phyloP scores from a whole-genome alignment of 2,797 vertebrate genomes.

The Phrynocephalus vlangalii region DNA sequence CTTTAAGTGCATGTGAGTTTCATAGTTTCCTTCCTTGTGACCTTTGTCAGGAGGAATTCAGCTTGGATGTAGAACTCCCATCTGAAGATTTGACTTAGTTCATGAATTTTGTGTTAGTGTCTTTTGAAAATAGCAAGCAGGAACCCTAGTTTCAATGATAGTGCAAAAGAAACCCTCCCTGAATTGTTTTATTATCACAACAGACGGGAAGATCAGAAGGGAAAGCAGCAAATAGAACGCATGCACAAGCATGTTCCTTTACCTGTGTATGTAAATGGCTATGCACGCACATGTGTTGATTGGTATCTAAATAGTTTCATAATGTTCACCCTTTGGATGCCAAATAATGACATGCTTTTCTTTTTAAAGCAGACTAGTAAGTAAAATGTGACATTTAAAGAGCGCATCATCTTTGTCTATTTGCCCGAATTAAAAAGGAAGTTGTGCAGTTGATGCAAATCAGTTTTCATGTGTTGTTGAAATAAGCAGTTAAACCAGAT shows the following conservation, averaged over 20 bases:
- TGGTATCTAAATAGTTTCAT: not conserved
- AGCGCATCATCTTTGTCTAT: not conserved
- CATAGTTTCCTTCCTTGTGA: not conserved
- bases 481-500: slow-evolving; percentile 21
- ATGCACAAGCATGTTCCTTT: not conserved
- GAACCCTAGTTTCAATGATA: not conserved
- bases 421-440: slow-evolving; percentile 3
- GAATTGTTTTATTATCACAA: not conserved
- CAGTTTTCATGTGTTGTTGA: not conserved
- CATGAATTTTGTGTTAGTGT: too few species aligned
- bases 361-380: not conserved
- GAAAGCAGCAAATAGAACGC: not conserved
- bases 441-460: not conserved
- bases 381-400: not conserved
- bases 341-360: not conserved
- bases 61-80: not conserved
- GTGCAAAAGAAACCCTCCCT: not conserved
- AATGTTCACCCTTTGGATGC: not conserved
- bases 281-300: not conserved
- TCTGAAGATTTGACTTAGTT: not conserved
- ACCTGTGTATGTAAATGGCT: not conserved
- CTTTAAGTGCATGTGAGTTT: not conserved
- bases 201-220: not conserved
- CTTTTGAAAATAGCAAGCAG: not conserved
- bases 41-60: not conserved